Base-by-base conservation (phyloP, 2,113 vertebrate species). In the Dicaeum eximium region DNA sequence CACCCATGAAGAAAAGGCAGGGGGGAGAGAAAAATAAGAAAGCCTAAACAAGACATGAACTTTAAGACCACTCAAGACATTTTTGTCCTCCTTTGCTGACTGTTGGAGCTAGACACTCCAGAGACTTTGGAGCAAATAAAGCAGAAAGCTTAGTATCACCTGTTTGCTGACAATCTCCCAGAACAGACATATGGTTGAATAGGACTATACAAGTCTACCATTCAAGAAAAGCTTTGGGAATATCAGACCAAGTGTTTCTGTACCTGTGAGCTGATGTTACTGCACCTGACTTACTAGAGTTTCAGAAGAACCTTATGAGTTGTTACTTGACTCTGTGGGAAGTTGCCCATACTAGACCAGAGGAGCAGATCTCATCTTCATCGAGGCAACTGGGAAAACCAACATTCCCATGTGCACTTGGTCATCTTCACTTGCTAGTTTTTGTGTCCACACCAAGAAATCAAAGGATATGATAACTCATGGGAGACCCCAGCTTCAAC, bases 171-270 rank as follows among this genome's bases (percentile, higher is more conserved):
- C 17, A 50, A 47, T 58, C 31, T 56, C 27, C 45, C 14, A 69
- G 42, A 80, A 70, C 0, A 88, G 8, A 24, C 24, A 40, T 2
- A 2, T 1, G 0, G 16, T 31, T 48, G n/a, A 48, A 82, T 23
- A 67, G 5, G 48, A 56, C 35, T 45, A 4, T 18, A 69, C 17
- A 65, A 56, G 19, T 10, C 50, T 73, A 80, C 54, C 7, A 3
- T 58, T 74, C 17, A 80, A 57, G 37, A 65, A 54, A 56, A 89
- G 8, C 37, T 91, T n/a, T 73, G 31, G 14, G 8, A 83, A 27
- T 42, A 78, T 42, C 51, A 92, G 23, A 71, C 10, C 14, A 48
- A 45, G 22, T 8, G 38, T 27, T 75, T 75, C 54, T 62, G 21
- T 27, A 37, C 35, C n/a, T 47, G 14, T 47, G 8, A 95, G 16